Conservation (phyloP, 2,113 vertebrate genomes). For the Cygnus buccinator region DNA sequence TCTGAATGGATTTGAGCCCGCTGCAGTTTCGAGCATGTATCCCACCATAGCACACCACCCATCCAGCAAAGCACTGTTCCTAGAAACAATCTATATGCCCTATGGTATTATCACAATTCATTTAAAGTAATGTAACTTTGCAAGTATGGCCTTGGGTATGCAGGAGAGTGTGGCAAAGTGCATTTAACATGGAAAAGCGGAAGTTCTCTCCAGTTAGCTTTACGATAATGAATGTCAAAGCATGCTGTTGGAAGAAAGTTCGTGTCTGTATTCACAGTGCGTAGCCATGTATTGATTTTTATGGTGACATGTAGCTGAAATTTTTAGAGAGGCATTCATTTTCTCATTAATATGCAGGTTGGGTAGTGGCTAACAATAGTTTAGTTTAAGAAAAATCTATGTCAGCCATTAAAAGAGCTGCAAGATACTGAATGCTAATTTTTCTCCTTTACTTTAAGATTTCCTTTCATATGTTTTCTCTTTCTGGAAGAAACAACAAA, state of each 20-base stretch:
- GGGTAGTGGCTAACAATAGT: conserved; percentile 65
- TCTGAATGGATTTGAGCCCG: background rate
- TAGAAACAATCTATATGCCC: background rate
- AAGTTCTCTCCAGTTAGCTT: conserved; percentile 45
- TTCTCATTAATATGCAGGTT: conserved; percentile 75
- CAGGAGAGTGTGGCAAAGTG: conserved; percentile 54
- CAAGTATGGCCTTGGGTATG: conserved; percentile 50
- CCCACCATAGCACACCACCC: background rate
- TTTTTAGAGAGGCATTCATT: conserved; percentile 72
- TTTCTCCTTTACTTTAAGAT: conserved; percentile 48
- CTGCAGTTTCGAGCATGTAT: background rate
- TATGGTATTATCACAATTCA: conserved; percentile 56
- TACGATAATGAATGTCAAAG: conserved; percentile 66
- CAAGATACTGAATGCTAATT: conserved; percentile 63
- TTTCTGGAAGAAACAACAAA: conserved; percentile 60
- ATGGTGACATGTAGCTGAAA: conserved; percentile 73
- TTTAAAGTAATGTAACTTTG: conserved; percentile 65
- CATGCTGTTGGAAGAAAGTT: conserved; percentile 30
- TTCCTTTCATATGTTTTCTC: conserved; percentile 30
- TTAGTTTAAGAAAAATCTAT: conserved; percentile 78
- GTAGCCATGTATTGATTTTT: conserved; percentile 76
- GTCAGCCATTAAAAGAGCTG: conserved; percentile 71
- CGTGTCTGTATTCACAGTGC: conserved; percentile 75
- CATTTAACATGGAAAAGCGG: conserved; percentile 11
- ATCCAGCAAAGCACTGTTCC: background rate